Evolutionary conservation across 2,113 vertebrate species (phyloP), one percentile per base, ranked within the genome.

Genomic region (Macrotis lagotis): DNA sequence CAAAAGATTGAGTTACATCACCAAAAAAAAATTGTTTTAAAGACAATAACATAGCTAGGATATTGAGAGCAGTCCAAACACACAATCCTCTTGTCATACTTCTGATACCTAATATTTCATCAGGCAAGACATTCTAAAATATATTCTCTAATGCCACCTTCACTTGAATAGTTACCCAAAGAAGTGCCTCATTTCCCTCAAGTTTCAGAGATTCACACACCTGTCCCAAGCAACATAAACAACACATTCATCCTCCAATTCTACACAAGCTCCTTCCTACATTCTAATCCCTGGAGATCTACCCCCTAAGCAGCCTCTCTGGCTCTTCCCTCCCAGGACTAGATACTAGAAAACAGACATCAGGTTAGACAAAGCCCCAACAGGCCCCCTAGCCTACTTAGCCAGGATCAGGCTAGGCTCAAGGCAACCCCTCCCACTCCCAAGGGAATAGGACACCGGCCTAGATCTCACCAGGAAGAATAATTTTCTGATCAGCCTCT

Each of bases 401-500:
- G 95, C 88, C 52, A 94, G 55, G 91, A 93, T 96, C 90, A 93
- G 88, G 51, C 93, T 88, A 91, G 96, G 90, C 92, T 53, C 88
- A 92, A 94, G 92, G 92, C 93, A 93, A 93, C 93, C 94, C 96
- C 97, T 96, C 97, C 94, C 94, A 95, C 93, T 89, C 97, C 96
- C 94, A 52, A 91, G 93, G 94, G 95, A 96, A 93, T 89, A 83
- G 91, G 83, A 95, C 90, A 95, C 89, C 93, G 94, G 93, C 90
- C 93, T 55, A 89, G 83, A 95, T 91, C 93, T 91, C 94, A 92
- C 93, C 59, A 96, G 91, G 89, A 96, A 95, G 50, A 96, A 89
- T 51, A 25, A 88, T 95, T 96, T 91, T 94, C 91, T 92, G 91
- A 83, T 91, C 24, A 59, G 16, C 91, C 96, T 95, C 90, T 93